A percentile compares a stretch with the other conserved stretches of the same genome.
Evolutionary conservation across 1,140 invertebrate species (phyloP).

Genomic region (Antheraea pernyi): DNA sequence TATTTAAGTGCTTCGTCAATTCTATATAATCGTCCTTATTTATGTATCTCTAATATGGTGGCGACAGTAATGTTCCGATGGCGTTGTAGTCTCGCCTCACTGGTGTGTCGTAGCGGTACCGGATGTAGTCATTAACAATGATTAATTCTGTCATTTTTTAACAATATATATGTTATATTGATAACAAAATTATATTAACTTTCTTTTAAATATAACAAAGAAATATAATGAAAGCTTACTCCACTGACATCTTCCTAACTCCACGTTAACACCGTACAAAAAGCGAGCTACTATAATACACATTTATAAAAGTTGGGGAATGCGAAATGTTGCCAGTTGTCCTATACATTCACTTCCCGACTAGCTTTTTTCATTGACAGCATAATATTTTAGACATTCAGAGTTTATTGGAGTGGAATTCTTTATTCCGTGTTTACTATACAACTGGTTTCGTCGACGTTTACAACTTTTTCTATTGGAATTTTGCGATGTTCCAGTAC

Average conservation of each 20-base stretch:
- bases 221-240: background rate
- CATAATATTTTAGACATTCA: background rate
- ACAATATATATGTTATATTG: too few species aligned
- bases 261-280: background rate
- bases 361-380: background rate
- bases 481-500: background rate
- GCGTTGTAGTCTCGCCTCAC: too few species aligned
- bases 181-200: too few species aligned
- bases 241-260: background rate
- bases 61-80: too few species aligned
- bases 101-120: too few species aligned
- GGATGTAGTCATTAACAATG: too few species aligned
- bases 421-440: background rate
- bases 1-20: too few species aligned
- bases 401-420: constrained; percentile 4
- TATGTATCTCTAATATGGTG: too few species aligned
- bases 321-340: background rate
- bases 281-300: background rate
- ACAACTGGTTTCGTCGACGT: background rate
- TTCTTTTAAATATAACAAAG: too few species aligned
- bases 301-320: background rate
- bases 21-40: too few species aligned
- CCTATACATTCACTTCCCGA: background rate
- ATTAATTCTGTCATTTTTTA: too few species aligned
- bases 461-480: background rate